These are phyloP conservation scores for Semnopithecus entellus DNA, from an alignment of 2,113 vertebrate genomes.

Conservation along the genomic window DNA sequence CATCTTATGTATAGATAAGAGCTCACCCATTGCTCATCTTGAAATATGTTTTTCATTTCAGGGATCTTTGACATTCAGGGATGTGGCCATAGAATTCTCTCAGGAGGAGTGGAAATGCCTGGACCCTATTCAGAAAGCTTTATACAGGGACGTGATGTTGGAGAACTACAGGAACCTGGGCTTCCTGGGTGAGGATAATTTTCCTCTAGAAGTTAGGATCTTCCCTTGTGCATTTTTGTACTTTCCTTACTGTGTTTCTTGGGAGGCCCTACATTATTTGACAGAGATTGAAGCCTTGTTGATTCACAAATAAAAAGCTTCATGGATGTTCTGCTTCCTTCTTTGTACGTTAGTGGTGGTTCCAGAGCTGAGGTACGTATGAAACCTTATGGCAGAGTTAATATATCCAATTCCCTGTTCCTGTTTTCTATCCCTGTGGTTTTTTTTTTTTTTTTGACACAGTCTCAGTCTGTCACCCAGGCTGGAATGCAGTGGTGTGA, in stretches of 20 bases:
- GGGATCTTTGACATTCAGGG: background rate
- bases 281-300: background rate
- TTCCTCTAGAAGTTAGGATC: background rate
- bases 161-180: background rate
- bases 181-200: background rate
- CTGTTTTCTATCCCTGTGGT: background rate
- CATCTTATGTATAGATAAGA: background rate
- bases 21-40: background rate
- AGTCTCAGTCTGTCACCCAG: too few species aligned
- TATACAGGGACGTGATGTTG: background rate
- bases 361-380: background rate
- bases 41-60: background rate
- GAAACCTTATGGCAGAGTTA: background rate
- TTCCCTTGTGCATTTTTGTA: background rate
- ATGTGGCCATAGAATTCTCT: constrained; percentile 17
- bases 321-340: background rate
- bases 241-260: background rate
- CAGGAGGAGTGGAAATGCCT: background rate
- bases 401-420: background rate
- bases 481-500: too few species aligned
- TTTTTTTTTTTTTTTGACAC: too few species aligned
- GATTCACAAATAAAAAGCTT: background rate
- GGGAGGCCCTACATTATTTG: background rate
- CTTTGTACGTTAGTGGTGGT: background rate
- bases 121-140: background rate